A percentile compares a stretch with the other conserved stretches of the same genome.
Conservation (phyloP, 2,113 vertebrate species). For the Xerus inauris region DNA sequence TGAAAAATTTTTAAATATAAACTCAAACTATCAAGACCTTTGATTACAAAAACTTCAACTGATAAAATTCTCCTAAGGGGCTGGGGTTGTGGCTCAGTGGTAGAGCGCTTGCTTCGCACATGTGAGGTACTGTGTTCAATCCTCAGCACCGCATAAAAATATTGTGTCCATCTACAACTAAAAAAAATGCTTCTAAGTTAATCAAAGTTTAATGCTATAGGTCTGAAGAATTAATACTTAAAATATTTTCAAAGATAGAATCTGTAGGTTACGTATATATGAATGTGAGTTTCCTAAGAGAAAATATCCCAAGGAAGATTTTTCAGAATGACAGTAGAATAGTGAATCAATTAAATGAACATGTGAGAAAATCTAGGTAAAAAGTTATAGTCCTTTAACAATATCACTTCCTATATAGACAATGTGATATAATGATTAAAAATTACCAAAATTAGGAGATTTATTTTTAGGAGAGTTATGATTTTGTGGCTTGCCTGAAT, state of each 20-base stretch:
- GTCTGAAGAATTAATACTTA: neutral
- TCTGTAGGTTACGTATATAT: neutral
- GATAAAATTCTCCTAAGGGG: too few species aligned
- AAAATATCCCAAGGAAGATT: neutral
- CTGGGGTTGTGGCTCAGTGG: too few species aligned
- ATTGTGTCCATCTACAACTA: too few species aligned
- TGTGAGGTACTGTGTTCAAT: too few species aligned
- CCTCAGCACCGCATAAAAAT: too few species aligned
- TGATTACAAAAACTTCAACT: neutral
- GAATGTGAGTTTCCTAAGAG: neutral
- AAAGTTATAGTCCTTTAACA: neutral
- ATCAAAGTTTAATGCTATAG: neutral
- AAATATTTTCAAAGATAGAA: neutral
- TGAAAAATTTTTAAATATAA: neutral
- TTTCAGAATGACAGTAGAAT: neutral
- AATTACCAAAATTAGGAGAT: neutral
- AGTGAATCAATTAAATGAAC: neutral
- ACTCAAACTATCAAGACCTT: neutral
- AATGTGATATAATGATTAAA: neutral
- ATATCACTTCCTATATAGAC: neutral
- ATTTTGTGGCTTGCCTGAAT: neutral
- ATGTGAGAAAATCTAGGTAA: neutral
- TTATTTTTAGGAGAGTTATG: neutral
- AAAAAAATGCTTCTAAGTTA: neutral
- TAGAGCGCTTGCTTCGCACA: too few species aligned